Evolutionary conservation across 2,113 vertebrate genomes (phyloP).

Genomic region (Hiodon alosoides): DNA sequence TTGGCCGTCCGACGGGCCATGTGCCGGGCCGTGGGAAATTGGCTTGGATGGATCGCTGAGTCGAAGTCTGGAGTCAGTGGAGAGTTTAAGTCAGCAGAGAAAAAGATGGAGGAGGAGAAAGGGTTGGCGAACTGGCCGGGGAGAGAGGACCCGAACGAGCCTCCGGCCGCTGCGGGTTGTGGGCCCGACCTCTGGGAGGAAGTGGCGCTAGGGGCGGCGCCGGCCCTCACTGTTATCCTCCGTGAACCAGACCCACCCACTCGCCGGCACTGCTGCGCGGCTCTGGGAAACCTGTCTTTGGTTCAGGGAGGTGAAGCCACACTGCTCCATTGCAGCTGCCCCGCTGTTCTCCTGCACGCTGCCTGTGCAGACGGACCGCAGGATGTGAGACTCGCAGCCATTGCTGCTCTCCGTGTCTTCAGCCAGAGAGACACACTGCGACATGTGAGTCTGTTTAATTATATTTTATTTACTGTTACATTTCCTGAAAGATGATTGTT

Average conservation of each 20-base stretch:
- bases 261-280: conserved; percentile 55
- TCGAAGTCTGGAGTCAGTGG: neutral
- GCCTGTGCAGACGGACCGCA: conserved; percentile 54
- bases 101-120: conserved; percentile 24
- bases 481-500: too few relatives aligned
- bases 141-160: neutral
- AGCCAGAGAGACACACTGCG: conserved; percentile 45
- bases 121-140: neutral
- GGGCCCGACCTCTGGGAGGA: conserved; percentile 44
- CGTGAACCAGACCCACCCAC: conserved; percentile 53
- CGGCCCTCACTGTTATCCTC: conserved; percentile 42
- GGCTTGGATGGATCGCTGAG: conserved; percentile 48
- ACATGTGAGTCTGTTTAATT: conserved; percentile 45
- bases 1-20: conserved; percentile 47
- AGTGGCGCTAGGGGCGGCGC: conserved; percentile 42
- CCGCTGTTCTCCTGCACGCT: conserved; percentile 43
- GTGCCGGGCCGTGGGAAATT: conserved; percentile 56
- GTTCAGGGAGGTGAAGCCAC: conserved; percentile 33
- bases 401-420: conserved; percentile 47
- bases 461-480: neutral
- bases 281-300: conserved; percentile 49
- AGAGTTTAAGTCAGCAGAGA: too few relatives aligned
- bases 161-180: conserved; percentile 1
- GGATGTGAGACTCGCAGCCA: conserved; percentile 55
- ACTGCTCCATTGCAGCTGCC: conserved; percentile 43